These are phyloP conservation scores for Crenuchus spilurus DNA, from an alignment of 2,797 vertebrate genomes.

Conservation along the genomic window DNA sequence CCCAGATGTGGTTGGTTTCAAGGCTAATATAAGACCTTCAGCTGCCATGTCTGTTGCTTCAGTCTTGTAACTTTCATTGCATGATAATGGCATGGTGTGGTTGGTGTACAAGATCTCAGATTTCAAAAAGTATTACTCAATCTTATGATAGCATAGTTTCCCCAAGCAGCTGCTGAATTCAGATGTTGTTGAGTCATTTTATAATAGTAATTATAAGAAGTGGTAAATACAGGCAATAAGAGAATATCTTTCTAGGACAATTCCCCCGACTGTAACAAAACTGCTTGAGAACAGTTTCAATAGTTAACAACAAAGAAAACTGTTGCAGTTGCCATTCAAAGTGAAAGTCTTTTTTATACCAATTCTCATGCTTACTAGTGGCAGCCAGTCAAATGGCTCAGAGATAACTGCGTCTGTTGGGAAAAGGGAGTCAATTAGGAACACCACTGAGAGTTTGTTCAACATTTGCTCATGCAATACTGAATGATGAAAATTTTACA, in stretches of 20 bases:
- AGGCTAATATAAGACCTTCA: not conserved
- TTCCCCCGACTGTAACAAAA: conserved; percentile 26
- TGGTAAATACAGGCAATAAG: conserved; percentile 41
- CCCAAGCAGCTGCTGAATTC: not conserved
- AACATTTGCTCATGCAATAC: conserved; percentile 8
- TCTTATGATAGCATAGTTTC: not conserved
- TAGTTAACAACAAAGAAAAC: conserved; percentile 30
- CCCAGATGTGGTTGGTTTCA: conserved; percentile 15
- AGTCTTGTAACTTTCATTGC: conserved; percentile 10
- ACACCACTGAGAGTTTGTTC: conserved; percentile 21
- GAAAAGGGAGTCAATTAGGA: conserved; percentile 32
- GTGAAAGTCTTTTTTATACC: conserved; percentile 32
- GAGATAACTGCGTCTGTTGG: conserved; percentile 47
- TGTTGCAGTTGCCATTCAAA: conserved; percentile 29
- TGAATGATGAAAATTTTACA: conserved; percentile 55
- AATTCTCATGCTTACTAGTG: conserved; percentile 24
- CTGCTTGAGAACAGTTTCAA: conserved; percentile 37
- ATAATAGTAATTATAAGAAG: conserved; percentile 20
- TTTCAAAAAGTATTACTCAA: not conserved
- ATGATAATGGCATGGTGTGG: not conserved
- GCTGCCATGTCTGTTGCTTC: not conserved
- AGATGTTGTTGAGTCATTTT: conserved; percentile 8
- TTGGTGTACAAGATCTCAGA: not conserved
- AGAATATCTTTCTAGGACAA: conserved; percentile 19
- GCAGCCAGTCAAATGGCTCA: conserved; percentile 42